A percentile compares a stretch with the other conserved stretches of the same genome.
Conservation (phyloP, 2,113 vertebrate species). For the Microcebus jonahi region DNA sequence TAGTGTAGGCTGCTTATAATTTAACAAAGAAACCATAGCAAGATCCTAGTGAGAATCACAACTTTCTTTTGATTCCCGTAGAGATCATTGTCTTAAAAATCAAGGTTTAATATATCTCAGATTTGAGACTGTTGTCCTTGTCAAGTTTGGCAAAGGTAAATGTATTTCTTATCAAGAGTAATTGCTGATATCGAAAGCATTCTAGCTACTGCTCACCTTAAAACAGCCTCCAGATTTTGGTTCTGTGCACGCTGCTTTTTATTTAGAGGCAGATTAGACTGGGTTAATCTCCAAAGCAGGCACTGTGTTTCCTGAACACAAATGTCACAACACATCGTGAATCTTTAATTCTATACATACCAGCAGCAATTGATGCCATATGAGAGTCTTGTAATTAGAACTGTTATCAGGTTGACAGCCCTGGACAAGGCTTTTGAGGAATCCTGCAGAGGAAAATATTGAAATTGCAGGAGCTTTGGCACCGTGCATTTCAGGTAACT, state of each 20-base stretch:
- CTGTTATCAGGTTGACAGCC: neutral
- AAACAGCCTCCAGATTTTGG: neutral
- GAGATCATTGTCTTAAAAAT: neutral
- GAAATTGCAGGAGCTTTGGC: neutral
- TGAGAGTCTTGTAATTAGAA: conserved; percentile 1
- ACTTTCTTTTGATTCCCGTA: neutral
- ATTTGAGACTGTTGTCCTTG: neutral
- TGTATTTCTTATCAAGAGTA: neutral
- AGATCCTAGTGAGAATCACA: neutral
- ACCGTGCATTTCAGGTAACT: neutral
- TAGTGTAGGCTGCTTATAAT: neutral
- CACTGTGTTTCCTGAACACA: conserved; percentile 10
- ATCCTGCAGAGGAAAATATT: neutral
- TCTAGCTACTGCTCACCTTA: neutral
- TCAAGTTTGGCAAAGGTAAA: neutral
- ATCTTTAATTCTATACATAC: neutral
- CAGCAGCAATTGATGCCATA: neutral
- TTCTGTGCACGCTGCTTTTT: neutral
- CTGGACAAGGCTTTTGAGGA: neutral
- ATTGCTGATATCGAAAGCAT: neutral
- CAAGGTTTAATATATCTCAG: neutral
- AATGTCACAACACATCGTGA: neutral
- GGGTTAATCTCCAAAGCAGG: conserved; percentile 14
- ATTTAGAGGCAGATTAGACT: neutral
- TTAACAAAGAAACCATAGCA: neutral